phyloP scores from a whole-genome alignment of 1,140 invertebrate species.

The Drosophila jambulina region DNA sequence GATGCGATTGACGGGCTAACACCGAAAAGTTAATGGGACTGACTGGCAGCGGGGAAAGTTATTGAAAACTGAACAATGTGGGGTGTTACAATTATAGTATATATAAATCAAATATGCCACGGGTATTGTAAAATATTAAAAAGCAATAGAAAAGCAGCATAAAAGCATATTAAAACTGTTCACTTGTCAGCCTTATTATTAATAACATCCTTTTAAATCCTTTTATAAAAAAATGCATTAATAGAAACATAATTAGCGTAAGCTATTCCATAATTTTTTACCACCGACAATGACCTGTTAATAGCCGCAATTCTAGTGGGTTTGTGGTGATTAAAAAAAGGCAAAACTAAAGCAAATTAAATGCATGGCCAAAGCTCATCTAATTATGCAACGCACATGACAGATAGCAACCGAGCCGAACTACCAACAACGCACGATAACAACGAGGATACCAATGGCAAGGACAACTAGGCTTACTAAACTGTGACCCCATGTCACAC shows the following conservation, averaged over 20 bases:
- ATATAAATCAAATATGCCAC: background rate
- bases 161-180: background rate
- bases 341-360: conserved; percentile 15
- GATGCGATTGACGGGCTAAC: conserved; percentile 10
- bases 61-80: background rate
- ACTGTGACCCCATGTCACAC: conserved; percentile 76
- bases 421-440: conserved; percentile 14
- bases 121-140: background rate
- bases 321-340: background rate
- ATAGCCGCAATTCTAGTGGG: background rate
- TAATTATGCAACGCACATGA: conserved; percentile 45
- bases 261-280: background rate
- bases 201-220: background rate
- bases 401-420: conserved; percentile 35
- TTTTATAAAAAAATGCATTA: background rate
- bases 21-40: background rate
- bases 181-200: background rate
- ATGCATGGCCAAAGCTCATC: conserved; percentile 33
- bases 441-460: conserved; percentile 13
- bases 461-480: conserved; percentile 64
- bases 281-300: conserved; percentile 4
- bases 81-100: background rate
- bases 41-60: background rate
- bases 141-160: background rate
- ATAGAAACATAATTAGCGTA: background rate